phyloP scores from a whole-genome alignment of 2,888 invertebrate species.

The Macroteleia sp. region DNA sequence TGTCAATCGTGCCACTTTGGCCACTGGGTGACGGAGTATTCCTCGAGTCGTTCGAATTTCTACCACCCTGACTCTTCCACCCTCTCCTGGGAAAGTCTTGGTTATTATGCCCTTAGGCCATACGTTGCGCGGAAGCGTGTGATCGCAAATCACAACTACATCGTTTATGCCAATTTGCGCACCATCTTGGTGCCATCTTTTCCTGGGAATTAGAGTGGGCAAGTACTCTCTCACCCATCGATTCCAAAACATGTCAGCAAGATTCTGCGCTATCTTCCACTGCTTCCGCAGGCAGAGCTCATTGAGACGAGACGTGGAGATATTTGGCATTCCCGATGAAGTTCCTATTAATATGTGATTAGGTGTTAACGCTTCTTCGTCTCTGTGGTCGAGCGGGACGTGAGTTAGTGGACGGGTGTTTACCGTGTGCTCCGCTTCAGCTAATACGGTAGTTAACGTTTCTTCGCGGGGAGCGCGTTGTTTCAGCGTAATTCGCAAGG shows the following conservation, averaged over 20 bases:
- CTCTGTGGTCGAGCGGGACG: conserved; percentile 63
- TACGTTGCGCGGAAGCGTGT: neutral
- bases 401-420: conserved; percentile 66
- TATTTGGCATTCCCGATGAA: neutral
- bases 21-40: neutral
- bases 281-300: neutral
- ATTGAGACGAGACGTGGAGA: no score
- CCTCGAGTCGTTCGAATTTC: neutral
- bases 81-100: neutral
- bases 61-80: neutral
- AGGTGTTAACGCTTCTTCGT: conserved; percentile 71
- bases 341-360: conserved; percentile 70
- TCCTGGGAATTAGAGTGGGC: neutral
- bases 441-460: neutral
- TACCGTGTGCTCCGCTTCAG: neutral
- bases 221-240: neutral
- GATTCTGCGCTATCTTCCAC: neutral
- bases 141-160: neutral
- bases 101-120: neutral
- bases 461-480: neutral
- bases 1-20: neutral
- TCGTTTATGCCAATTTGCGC: neutral
- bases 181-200: neutral
- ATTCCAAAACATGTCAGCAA: conserved; percentile 17
- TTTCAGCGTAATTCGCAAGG: neutral